Base-by-base conservation (phyloP, 1,140 invertebrate species). In the Temnothorax longispinosus region DNA sequence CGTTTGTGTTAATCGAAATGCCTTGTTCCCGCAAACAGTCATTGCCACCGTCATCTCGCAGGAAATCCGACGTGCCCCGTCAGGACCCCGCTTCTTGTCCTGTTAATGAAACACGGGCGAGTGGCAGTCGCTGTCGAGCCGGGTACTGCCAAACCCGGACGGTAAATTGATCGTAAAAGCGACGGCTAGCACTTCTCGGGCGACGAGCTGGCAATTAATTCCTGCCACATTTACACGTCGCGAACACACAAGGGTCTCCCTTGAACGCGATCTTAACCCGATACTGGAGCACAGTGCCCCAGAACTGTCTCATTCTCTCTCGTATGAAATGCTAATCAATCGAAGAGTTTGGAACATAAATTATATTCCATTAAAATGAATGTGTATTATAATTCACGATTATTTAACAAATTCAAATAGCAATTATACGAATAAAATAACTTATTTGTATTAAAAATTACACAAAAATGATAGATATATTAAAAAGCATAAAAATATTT, bases 1-100 rank as follows among this genome's bases (percentile, higher is more conserved):
- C 62, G 82, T 74, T 74, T 13, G 44, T 84, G 87, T 91, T 93
- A 92, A 94, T 94, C 92, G 93, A 94, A 94, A 93, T 93, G 88
- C 91, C 92, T 91, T 94, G 92, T 94, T 93, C 90, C 71, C 74
- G 65, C 78, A 67, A 89, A 91, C 56, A 88, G 82, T 78, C 85
- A 89, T 82, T 87, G 75, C 88, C 81, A 58, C 35, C 78, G 90
- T 90, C 88, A 89, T 88, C 87, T 88, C 82, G 88, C 87, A 85
- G 76, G 88, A 93, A 91, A 91, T 91, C 54, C 89, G 85, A 87
- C 27, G 52, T 35, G 47, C 65, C 62, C 87, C 88, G 77, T 85
- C 88, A 86, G 80, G 88, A 85, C 50, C 81, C 87, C 87, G 74
- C 76, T 86, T 78, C 64, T 74, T 41, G 82, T 87, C 54, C 87